phyloP scores from a whole-genome alignment of 2,113 vertebrate species.

The Cygnus atratus region DNA sequence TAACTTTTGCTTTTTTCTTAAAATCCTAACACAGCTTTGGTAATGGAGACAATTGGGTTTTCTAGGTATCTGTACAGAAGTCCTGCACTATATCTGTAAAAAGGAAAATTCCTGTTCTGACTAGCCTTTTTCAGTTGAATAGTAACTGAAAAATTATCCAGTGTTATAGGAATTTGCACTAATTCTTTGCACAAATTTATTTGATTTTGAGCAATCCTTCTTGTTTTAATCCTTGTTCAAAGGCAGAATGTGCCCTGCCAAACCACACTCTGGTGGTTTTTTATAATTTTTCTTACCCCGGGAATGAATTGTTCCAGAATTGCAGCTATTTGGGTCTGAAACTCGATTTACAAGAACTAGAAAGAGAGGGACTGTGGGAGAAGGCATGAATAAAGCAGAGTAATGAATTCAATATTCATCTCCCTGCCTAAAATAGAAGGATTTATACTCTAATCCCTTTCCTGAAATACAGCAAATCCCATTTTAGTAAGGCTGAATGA shows the following conservation, averaged over 20 bases:
- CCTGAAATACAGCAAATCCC: background rate
- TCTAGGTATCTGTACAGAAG: background rate
- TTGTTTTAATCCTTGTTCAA: constrained; percentile 2
- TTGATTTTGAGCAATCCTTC: background rate
- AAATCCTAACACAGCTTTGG: background rate
- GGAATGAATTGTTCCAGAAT: constrained; percentile 19
- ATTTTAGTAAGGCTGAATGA: background rate
- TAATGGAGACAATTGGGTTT: background rate
- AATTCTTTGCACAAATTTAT: background rate
- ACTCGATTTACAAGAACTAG: background rate
- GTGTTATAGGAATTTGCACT: background rate
- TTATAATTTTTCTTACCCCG: background rate
- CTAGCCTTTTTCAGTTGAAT: background rate
- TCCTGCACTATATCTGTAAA: background rate
- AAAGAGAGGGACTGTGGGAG: background rate
- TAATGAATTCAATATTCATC: background rate
- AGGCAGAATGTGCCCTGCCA: background rate
- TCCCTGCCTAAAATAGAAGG: background rate
- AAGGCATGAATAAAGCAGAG: background rate
- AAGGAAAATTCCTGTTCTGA: background rate
- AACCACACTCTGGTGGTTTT: fast-evolving
- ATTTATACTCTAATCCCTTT: background rate
- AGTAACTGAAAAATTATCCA: background rate
- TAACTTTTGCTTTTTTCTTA: background rate
- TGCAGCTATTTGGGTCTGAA: background rate